Evolutionary conservation across 2,888 invertebrate species (phyloP).

Genomic region (Trichogramma evanescens): DNA sequence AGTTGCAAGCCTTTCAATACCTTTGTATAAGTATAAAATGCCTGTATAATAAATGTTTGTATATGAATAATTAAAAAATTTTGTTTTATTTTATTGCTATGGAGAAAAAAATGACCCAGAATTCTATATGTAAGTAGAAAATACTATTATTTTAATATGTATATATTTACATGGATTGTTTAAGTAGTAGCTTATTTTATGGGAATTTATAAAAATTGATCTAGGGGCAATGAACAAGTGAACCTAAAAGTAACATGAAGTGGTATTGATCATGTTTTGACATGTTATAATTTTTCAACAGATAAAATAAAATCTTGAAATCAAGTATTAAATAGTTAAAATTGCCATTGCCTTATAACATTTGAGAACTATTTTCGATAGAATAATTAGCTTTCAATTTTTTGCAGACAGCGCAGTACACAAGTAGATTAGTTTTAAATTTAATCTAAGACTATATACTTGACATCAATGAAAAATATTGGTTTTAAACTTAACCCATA

Average conservation of each 20-base stretch:
- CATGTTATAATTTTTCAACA: conserved; percentile 2
- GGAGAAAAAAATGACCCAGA: background rate
- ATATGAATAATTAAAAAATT: conserved; percentile 19
- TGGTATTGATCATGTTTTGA: background rate
- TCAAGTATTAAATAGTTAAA: background rate
- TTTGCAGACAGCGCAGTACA: too few relatives aligned
- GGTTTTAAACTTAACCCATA: background rate
- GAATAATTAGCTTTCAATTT: too few relatives aligned
- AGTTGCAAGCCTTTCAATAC: conserved; percentile 33
- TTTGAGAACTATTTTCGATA: too few relatives aligned
- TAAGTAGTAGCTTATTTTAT: conserved; percentile 16
- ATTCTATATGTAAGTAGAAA: background rate
- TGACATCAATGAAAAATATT: too few relatives aligned
- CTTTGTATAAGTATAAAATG: conserved; percentile 30
- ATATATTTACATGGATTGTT: conserved; percentile 30
- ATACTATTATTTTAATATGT: conserved; percentile 21
- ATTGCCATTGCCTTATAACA: too few relatives aligned
- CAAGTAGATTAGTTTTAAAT: too few relatives aligned
- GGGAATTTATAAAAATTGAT: conserved; percentile 9
- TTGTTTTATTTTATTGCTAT: background rate
- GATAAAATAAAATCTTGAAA: background rate
- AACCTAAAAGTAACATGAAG: conserved; percentile 1
- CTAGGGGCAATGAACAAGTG: conserved; percentile 5
- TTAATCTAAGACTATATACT: too few relatives aligned
- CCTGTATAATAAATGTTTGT: conserved; percentile 32